phyloP scores from a whole-genome alignment of 2,113 vertebrate genomes.

The Neolamprologus sp. region DNA sequence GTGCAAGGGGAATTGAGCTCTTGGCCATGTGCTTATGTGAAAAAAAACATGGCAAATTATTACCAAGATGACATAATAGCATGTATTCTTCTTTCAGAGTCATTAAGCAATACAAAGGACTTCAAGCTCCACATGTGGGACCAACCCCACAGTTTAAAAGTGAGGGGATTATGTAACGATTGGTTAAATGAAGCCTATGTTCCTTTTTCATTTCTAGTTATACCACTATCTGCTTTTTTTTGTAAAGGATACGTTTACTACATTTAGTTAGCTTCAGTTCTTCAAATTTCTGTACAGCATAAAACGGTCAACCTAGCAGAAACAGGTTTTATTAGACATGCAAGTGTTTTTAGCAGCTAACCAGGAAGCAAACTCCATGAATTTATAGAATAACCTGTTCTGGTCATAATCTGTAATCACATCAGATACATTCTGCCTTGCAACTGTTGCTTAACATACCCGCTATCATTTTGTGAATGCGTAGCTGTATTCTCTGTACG shows the following conservation, averaged over 20 bases:
- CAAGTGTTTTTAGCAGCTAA: neutral
- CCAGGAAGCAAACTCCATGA: neutral
- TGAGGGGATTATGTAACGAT: neutral
- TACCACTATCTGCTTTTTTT: neutral
- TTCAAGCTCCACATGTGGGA: neutral
- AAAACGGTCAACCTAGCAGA: neutral
- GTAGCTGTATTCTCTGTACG: neutral
- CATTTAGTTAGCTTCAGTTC: neutral
- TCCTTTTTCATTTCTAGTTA: neutral
- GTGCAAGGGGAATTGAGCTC: neutral
- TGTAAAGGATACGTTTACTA: neutral
- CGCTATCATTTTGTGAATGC: neutral
- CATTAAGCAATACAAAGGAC: neutral
- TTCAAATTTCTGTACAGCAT: neutral
- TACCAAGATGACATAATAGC: neutral
- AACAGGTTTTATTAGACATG: neutral
- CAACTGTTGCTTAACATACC: neutral
- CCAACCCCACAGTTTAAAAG: neutral
- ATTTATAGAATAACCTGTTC: neutral
- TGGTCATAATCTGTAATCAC: no score
- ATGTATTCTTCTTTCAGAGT: neutral
- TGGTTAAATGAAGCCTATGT: neutral
- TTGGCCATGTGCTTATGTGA: neutral
- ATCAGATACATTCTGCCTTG: neutral
- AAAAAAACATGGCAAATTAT: neutral